Base-by-base conservation (phyloP, 2,888 invertebrate genomes). In the Eumerus sabulonum region DNA sequence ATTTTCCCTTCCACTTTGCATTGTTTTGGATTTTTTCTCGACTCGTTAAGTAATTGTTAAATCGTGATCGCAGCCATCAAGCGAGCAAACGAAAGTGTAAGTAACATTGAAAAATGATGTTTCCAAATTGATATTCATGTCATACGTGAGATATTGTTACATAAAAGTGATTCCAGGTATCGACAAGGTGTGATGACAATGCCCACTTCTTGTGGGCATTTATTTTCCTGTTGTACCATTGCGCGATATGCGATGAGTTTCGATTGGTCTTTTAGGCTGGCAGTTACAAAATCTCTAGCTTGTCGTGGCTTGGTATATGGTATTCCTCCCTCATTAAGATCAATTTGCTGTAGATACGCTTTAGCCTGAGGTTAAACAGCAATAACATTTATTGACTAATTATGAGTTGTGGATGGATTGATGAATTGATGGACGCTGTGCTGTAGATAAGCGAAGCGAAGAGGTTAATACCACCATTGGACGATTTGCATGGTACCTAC, bases 51-150 rank as follows among this genome's bases (percentile, higher is more conserved):
- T 72, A 57, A 57, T 53, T 53, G 19, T 60, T 66, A 14, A 64
- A 53, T 59, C 35, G 54, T 73, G 44, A 44, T 48, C 48, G 53
- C 47, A 36, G 48, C 19, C 12, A 48, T 14, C 19, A 11, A 40
- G 7, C 27, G 7, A 7, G 27, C 47, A n/a, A 73, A 67, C 54
- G 76, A 76, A 76, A 76, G 70, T 70, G 53, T n/a, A 63, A 57
- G 57, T 72, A 62, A 66, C 50, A 72, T 72, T 66, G 66, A 72
- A 66, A 40, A 53, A 9, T 38, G 16, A 27, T 9, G 56, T 67
- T 60, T 74, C 38, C 36, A 62, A 60, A 67, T n/a, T 17, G 12
- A 54, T 27, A 36, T 54, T 12, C 40, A 56, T 50, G 19, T 27
- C 48, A 38, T 35, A 54, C 45, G 56, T 47, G 47, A 56, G 40